Base-by-base conservation (phyloP, 2,113 vertebrate genomes). In the Megaceryle torquata region DNA sequence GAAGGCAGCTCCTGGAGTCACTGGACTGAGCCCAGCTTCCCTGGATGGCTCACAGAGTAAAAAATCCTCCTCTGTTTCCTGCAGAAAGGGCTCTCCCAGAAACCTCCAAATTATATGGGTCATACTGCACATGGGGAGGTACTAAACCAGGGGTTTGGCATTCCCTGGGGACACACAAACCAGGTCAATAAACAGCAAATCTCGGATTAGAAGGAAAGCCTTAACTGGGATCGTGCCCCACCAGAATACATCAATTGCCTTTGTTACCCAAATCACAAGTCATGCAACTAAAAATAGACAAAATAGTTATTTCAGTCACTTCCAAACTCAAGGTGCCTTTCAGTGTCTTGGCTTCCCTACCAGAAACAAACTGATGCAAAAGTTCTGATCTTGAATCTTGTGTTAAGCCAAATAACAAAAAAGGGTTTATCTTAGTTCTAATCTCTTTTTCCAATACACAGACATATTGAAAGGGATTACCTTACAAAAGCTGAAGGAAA, bases 381-480 rank as follows among this genome's bases (percentile, higher is more conserved):
- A 78, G 54, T 84, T 67, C 90, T 76, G 43, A 72, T 57, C 69
- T 39, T n/a, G 25, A 83, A 65, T 28, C 88, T 60, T 53, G 11
- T 19, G 6, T 37, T 7, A 81, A 15, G 33, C 86, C 53, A 92
- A 81, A 79, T 63, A 89, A 94, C 75, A 97, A 79, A 91, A 88
- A 71, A 5, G 33, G 41, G 17, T 82, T 92, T 84, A 67, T 67
- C 60, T 77, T 18, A 59, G 22, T 68, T 76, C 53, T 89, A 51
- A 85, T 94, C 67, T 91, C 75, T 48, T 81, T 85, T 91, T 89
- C 90, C 76, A 92, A 72, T 50, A 89, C 43, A 57, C 19, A 95
- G 68, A 60, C 57, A 33, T 31, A 82, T 54, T 94, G 82, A 69
- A 91, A 90, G 69, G 68, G 41, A 90, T 80, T 50, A 81, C 59